Evolutionary conservation across 2,113 vertebrate species (phyloP).

Genomic region (Anas platyrhynchos): DNA sequence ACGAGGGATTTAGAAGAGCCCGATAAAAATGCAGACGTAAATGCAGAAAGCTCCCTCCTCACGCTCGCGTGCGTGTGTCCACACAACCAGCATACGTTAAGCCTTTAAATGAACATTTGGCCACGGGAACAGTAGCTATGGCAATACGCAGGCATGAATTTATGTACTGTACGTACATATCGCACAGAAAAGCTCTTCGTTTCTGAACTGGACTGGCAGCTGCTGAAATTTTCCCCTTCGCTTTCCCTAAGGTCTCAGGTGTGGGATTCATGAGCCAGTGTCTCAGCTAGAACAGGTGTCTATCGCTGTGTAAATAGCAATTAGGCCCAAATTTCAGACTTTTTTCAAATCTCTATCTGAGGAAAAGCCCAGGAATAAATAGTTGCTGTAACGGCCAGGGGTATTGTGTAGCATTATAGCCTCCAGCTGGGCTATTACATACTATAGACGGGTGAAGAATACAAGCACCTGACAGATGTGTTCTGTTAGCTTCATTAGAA

Average conservation of each 20-base stretch:
- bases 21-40: neutral
- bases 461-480: constrained; percentile 92
- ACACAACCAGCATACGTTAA: constrained; percentile 47
- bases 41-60: constrained; percentile 38
- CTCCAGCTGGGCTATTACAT: constrained; percentile 91
- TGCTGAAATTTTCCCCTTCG: constrained; percentile 88
- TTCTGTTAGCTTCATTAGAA: constrained; percentile 92
- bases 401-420: constrained; percentile 87
- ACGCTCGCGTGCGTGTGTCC: constrained; percentile 20
- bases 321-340: constrained; percentile 92
- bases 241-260: constrained; percentile 92
- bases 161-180: constrained; percentile 65
- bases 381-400: constrained; percentile 87
- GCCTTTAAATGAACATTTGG: constrained; percentile 70
- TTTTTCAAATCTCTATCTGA: constrained; percentile 87
- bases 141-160: constrained; percentile 23
- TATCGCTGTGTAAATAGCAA: constrained; percentile 92
- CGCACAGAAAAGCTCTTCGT: constrained; percentile 57
- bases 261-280: constrained; percentile 87
- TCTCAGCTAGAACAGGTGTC: constrained; percentile 89
- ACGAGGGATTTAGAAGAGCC: neutral
- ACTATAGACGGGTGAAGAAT: constrained; percentile 88
- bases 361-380: constrained; percentile 89
- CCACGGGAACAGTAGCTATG: constrained; percentile 46
- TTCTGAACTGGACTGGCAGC: constrained; percentile 79